phyloP scores from a whole-genome alignment of 2,797 vertebrate genomes.

The Enteromius viviparus region DNA sequence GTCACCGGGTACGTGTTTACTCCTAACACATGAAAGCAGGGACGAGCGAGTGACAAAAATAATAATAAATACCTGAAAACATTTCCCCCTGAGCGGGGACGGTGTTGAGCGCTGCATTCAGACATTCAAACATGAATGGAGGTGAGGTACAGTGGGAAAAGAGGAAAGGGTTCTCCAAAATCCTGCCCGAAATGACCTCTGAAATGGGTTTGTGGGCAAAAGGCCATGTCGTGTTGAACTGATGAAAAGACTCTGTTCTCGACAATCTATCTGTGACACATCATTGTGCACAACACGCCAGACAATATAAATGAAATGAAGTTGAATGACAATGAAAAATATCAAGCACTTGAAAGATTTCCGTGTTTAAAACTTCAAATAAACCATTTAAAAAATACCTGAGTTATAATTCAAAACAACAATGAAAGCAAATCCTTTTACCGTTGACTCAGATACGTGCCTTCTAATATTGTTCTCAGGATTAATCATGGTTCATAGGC shows the following conservation, averaged over 20 bases:
- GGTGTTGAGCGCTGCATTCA: slow-evolving; percentile 35
- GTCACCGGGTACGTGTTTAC: slow-evolving; percentile 9
- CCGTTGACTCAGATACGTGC: slow-evolving; percentile 56
- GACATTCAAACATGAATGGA: slow-evolving; percentile 33
- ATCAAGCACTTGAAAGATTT: not conserved
- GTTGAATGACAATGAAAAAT: not conserved
- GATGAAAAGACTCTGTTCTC: slow-evolving; percentile 23
- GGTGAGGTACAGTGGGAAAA: slow-evolving; percentile 43
- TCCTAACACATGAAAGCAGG: not conserved
- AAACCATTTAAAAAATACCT: slow-evolving; percentile 28
- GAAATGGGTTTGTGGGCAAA: not conserved
- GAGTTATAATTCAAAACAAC: slow-evolving; percentile 53
- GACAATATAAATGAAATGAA: not conserved
- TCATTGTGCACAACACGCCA: slow-evolving; percentile 6
- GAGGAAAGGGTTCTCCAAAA: slow-evolving; percentile 41
- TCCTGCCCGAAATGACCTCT: slow-evolving; percentile 18
- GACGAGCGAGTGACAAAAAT: slow-evolving; percentile 11
- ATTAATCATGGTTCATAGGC: slow-evolving; percentile 61
- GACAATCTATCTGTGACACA: slow-evolving; percentile 28
- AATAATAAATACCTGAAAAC: slow-evolving; percentile 27
- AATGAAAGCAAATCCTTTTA: slow-evolving; percentile 54
- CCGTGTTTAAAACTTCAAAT: not conserved
- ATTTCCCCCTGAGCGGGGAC: not conserved
- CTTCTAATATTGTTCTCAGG: slow-evolving; percentile 57
- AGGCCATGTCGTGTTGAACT: slow-evolving; percentile 20